These are phyloP conservation scores for Adoxophyes honmai DNA, from an alignment of 1,140 invertebrate species.

Conservation along the genomic window DNA sequence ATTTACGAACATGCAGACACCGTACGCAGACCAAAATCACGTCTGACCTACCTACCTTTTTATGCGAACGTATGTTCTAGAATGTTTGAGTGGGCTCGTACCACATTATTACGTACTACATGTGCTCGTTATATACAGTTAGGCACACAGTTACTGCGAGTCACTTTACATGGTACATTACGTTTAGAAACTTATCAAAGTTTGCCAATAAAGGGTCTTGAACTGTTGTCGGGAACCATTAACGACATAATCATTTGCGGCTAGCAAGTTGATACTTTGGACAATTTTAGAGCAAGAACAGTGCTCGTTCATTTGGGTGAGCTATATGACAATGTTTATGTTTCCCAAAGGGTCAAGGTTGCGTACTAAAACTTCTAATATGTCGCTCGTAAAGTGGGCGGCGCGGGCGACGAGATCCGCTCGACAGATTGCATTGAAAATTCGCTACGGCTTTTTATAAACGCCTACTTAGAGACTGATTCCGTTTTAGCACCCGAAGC, in stretches of 20 bases:
- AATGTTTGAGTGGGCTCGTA: conserved; percentile 1
- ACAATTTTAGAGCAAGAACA: conserved; percentile 12
- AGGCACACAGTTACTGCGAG: conserved; percentile 4
- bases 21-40: conserved; percentile 18
- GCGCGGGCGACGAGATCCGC: conserved; percentile 13
- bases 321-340: background rate
- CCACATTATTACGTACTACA: background rate
- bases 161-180: conserved; percentile 12
- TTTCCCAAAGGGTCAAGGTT: conserved; percentile 21
- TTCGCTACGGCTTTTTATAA: conserved; percentile 19
- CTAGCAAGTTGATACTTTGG: conserved; percentile 2
- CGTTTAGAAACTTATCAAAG: conserved; percentile 13
- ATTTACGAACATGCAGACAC: conserved; percentile 6
- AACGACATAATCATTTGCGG: background rate
- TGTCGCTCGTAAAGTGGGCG: conserved; percentile 6
- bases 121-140: conserved; percentile 10
- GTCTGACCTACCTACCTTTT: conserved; percentile 21
- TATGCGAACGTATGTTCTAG: conserved; percentile 6
- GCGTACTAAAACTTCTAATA: conserved; percentile 8
- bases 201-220: conserved; percentile 14
- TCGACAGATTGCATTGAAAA: conserved; percentile 19
- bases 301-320: conserved; percentile 1
- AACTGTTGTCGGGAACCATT: conserved; percentile 5
- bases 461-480: conserved; percentile 4
- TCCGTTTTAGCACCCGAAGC: background rate